Evolutionary conservation across 2,797 vertebrate species (phyloP).

Genomic region (Merluccius polli): DNA sequence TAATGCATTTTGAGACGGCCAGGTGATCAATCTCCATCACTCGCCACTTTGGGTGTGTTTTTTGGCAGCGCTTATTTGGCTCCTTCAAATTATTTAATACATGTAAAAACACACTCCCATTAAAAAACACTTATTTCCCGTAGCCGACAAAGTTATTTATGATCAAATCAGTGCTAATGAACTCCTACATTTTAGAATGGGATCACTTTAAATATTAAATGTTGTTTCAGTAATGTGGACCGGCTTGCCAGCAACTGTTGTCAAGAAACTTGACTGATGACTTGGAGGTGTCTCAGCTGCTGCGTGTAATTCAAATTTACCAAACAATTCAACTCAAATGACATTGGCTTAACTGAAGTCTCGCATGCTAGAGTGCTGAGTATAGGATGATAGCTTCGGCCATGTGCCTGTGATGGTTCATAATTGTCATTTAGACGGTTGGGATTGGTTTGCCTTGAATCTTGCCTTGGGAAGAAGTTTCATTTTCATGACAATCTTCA

Average conservation of each 20-base stretch:
- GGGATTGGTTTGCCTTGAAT: background rate
- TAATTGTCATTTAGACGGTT: background rate
- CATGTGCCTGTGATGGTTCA: background rate
- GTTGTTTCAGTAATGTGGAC: background rate
- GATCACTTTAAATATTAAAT: background rate
- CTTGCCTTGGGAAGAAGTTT: background rate
- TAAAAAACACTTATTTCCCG: background rate
- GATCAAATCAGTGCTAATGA: background rate
- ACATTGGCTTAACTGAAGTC: background rate
- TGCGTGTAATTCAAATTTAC: background rate
- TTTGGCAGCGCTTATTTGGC: background rate
- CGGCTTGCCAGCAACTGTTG: background rate
- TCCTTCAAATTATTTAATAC: background rate
- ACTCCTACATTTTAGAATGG: background rate
- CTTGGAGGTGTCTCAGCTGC: background rate
- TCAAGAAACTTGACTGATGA: background rate
- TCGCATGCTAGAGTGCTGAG: background rate
- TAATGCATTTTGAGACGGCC: slow-evolving; percentile 17
- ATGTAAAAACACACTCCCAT: background rate
- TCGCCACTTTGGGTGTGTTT: background rate
- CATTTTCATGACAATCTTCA: slow-evolving; percentile 29
- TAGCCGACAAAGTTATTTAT: background rate
- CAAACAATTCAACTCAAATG: background rate
- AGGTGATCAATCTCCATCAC: slow-evolving; percentile 29
- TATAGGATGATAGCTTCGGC: background rate